Evolutionary conservation across 2,888 invertebrate genomes (phyloP).

Genomic region (Pristionchus fissidentatus): DNA sequence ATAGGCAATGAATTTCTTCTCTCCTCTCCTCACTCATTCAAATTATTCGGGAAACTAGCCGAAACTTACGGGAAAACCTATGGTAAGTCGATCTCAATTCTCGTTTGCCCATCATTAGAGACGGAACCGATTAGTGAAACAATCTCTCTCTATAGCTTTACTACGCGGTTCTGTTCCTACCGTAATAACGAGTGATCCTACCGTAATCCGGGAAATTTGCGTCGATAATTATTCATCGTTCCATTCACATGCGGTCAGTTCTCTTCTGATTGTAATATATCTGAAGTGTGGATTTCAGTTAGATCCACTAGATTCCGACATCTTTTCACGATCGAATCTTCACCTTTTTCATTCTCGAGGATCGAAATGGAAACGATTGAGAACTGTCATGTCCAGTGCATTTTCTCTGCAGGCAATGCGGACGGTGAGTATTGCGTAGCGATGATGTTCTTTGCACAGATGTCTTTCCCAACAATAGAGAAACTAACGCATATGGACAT

Average conservation of each 20-base stretch:
- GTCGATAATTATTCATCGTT: slow-evolving; percentile 18
- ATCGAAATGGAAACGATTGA: slow-evolving; percentile 78
- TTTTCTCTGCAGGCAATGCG: slow-evolving; percentile 43
- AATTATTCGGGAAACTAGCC: slow-evolving; percentile 32
- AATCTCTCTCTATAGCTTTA: neutral
- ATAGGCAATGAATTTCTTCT: slow-evolving; percentile 25
- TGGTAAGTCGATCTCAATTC: neutral
- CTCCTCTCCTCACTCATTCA: slow-evolving; percentile 38
- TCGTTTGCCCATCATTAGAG: neutral
- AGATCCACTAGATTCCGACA: slow-evolving; percentile 51
- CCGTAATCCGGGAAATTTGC: slow-evolving; percentile 32
- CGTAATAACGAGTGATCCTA: slow-evolving; percentile 46
- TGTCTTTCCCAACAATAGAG: no score
- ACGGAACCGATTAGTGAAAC: neutral
- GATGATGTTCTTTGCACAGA: no score
- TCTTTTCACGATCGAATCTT: slow-evolving; percentile 47
- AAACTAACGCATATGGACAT: no score
- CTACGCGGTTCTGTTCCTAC: slow-evolving; percentile 45
- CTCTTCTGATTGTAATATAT: neutral
- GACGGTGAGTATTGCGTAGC: neutral
- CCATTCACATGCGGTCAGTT: slow-evolving; percentile 42
- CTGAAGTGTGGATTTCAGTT: neutral
- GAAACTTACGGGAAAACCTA: slow-evolving; percentile 35
- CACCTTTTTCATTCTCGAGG: slow-evolving; percentile 77
- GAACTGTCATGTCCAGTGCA: slow-evolving; percentile 73